phyloP scores from a whole-genome alignment of 2,113 vertebrate genomes.

The Dromiciops gliroides region DNA sequence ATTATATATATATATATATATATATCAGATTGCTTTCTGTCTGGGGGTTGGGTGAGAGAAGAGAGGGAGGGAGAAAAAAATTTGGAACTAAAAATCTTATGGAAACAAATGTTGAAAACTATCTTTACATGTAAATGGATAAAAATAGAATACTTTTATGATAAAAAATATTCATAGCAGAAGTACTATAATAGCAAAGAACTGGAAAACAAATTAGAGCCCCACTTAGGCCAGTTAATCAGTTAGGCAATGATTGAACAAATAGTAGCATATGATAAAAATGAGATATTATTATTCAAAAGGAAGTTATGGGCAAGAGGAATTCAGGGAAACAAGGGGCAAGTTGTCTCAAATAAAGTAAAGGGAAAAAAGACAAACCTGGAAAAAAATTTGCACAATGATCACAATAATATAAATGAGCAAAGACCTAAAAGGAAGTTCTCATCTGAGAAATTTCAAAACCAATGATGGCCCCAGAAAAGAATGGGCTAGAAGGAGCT shows the following conservation, averaged over 20 bases:
- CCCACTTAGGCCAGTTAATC: no score
- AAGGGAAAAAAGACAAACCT: not conserved
- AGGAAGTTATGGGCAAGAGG: not conserved
- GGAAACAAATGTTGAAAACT: no score
- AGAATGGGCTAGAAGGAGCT: not conserved
- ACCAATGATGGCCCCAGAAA: not conserved
- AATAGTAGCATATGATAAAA: not conserved
- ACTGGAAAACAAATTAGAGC: not conserved
- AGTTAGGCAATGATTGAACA: not conserved
- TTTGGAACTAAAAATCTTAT: no score
- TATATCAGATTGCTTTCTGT: no score
- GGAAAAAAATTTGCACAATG: not conserved
- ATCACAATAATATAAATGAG: not conserved
- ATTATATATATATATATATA: no score
- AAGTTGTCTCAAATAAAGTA: not conserved
- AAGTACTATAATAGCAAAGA: not conserved
- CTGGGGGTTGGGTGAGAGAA: no score
- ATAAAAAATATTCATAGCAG: not conserved
- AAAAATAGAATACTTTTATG: no score
- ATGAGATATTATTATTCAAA: not conserved
- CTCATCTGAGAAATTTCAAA: not conserved
- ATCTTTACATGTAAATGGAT: no score
- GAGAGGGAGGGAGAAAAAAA: no score
- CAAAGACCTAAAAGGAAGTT: not conserved
- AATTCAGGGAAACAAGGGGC: not conserved